phyloP scores from a whole-genome alignment of 1,140 invertebrate species.

The Pseudomyrmex sp. region DNA sequence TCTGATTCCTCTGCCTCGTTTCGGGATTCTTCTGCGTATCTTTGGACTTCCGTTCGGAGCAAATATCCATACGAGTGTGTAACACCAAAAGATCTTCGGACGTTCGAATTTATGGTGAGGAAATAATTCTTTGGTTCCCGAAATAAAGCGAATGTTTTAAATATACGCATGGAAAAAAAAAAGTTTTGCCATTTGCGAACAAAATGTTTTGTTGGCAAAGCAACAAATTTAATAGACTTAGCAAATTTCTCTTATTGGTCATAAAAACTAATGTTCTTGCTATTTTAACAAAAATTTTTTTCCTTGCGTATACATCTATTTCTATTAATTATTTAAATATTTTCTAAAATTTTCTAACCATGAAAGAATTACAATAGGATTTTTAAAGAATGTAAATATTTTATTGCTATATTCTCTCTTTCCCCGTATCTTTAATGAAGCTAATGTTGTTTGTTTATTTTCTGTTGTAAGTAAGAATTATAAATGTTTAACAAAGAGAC shows the following conservation, averaged over 20 bases:
- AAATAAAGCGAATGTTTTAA: no score
- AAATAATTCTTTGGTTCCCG: no score
- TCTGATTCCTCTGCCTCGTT: conserved; percentile 14
- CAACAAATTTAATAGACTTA: no score
- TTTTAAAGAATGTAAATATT: background rate
- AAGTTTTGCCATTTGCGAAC: no score
- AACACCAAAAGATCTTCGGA: background rate
- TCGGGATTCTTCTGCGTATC: background rate
- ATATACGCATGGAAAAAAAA: no score
- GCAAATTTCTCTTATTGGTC: no score
- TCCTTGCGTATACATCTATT: no score
- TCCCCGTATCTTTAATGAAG: background rate
- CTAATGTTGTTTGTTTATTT: background rate
- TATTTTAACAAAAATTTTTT: no score
- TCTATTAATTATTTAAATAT: no score
- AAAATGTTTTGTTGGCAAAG: no score
- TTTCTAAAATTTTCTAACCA: background rate
- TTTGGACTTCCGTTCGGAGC: background rate
- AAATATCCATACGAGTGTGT: background rate
- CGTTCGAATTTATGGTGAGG: background rate
- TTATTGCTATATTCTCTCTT: background rate
- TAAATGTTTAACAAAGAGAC: background rate
- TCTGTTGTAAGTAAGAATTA: background rate
- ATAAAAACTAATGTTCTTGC: no score
- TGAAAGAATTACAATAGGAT: background rate